Evolutionary conservation across 2,888 invertebrate genomes (phyloP).

Genomic region (Polylopha cassiicola): DNA sequence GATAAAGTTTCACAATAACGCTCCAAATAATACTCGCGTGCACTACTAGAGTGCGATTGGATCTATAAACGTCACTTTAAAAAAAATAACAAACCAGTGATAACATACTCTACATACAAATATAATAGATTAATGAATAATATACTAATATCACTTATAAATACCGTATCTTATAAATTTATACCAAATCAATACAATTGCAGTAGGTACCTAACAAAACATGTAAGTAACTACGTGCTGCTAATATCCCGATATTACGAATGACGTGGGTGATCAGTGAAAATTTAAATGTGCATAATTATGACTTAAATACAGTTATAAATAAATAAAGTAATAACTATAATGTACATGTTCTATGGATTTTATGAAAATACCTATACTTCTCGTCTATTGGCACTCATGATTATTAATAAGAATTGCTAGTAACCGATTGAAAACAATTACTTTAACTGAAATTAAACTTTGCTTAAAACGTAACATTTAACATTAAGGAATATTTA

Average conservation of each 20-base stretch:
- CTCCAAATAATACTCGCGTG: slow-evolving; percentile 24
- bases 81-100: slow-evolving; percentile 14
- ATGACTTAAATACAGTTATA: slow-evolving; percentile 3
- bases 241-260: slow-evolving; percentile 15
- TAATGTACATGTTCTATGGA: slow-evolving; percentile 2
- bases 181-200: slow-evolving; percentile 15
- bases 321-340: not conserved
- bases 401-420: slow-evolving; percentile 28
- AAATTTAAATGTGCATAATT: slow-evolving; percentile 8
- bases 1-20: slow-evolving; percentile 14
- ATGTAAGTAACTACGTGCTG: slow-evolving; percentile 24
- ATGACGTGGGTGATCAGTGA: slow-evolving; percentile 11
- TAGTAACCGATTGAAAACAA: not conserved
- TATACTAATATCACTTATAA: slow-evolving; percentile 24
- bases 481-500: slow-evolving; percentile 33
- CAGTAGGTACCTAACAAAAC: slow-evolving; percentile 29
- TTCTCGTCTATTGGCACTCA: slow-evolving; percentile 46
- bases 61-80: slow-evolving; percentile 10
- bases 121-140: slow-evolving; percentile 17
- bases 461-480: slow-evolving; percentile 30
- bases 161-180: slow-evolving; percentile 24
- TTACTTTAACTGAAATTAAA: not conserved
- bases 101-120: slow-evolving; percentile 21
- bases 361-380: slow-evolving; percentile 2
- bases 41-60: slow-evolving; percentile 14